Evolutionary conservation across 2,888 invertebrate genomes (phyloP).

Genomic region (Campoplex nolae): DNA sequence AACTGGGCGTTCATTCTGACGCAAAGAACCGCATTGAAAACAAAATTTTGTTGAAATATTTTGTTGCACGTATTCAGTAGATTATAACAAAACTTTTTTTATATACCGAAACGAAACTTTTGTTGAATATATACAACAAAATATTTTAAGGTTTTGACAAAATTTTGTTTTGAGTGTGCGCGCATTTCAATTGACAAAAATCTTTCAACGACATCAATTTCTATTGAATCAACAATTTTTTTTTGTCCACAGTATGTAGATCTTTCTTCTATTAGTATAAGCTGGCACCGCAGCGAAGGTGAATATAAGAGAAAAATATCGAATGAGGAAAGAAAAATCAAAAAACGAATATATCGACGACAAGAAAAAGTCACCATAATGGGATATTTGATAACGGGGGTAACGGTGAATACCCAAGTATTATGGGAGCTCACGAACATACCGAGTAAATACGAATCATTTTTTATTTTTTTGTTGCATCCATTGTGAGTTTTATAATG

Average conservation of each 20-base stretch:
- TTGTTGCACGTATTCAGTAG: too few relatives aligned
- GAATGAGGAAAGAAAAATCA: background rate
- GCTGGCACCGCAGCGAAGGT: background rate
- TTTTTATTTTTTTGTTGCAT: background rate
- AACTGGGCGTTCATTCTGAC: too few relatives aligned
- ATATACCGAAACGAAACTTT: too few relatives aligned
- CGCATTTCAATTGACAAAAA: too few relatives aligned
- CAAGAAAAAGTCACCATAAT: background rate
- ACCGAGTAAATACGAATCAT: background rate
- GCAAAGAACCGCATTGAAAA: too few relatives aligned
- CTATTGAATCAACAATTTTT: too few relatives aligned
- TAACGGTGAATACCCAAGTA: background rate
- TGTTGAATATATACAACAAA: too few relatives aligned
- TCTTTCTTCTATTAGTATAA: background rate
- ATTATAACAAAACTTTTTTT: too few relatives aligned
- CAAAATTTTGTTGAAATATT: too few relatives aligned
- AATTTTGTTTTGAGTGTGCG: too few relatives aligned
- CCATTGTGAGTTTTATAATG: background rate
- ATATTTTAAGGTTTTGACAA: too few relatives aligned
- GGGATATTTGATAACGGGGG: background rate
- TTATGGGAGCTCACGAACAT: background rate
- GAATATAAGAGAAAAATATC: background rate
- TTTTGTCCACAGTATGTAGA: background rate
- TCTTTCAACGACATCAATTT: too few relatives aligned
- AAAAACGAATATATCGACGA: background rate